Base-by-base conservation (phyloP, 2,113 vertebrate species). In the Equus przewalskii region DNA sequence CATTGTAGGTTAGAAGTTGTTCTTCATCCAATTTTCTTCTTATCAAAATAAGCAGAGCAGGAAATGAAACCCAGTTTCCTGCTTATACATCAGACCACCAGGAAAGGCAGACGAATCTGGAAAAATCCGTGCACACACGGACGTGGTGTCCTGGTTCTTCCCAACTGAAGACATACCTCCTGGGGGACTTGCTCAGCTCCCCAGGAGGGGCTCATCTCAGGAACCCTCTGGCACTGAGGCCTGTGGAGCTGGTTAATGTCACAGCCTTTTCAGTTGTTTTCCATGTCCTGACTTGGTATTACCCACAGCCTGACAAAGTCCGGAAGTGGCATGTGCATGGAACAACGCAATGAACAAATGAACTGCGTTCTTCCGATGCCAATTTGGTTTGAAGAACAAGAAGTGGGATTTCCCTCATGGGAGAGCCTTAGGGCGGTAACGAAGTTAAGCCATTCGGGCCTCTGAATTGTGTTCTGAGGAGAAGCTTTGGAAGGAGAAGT, bases 1-100 rank as follows among this genome's bases (percentile, higher is more conserved):
- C 36, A 14, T 1, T 49, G 22, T 60, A 81, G 84, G 16, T 69
- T 94, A 78, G 90, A 94, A 67, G 62, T 70, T 94, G 46, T 93
- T 93, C 78, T 93, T 94, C 89, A 73, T 26, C 91, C 93, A 86
- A 62, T 36, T 94, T 82, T 58, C 91, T 95, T 96, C 94, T 97
- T 97, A 96, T 96, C 95, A 93, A 81, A 97, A 85, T 85, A 83
- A 95, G 85, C 89, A 92, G 82, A 95, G 91, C 91, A 97, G 91
- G 86, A 95, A 96, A 82, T 46, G 44, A 94, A 92, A 56, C 56
- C 84, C 56, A 76, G 90, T 56, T 97, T 98, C 94, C 90, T 97
- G 83, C 88, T 96, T 56, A 18, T 91, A 60, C 65, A 51, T 94
- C 85, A 91, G 96, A 97, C 73, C 81, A 96, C 75, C 67, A 95